Evolutionary conservation across 2,888 invertebrate species (phyloP).

Genomic region (Rhopalosiphum nymphaeae): DNA sequence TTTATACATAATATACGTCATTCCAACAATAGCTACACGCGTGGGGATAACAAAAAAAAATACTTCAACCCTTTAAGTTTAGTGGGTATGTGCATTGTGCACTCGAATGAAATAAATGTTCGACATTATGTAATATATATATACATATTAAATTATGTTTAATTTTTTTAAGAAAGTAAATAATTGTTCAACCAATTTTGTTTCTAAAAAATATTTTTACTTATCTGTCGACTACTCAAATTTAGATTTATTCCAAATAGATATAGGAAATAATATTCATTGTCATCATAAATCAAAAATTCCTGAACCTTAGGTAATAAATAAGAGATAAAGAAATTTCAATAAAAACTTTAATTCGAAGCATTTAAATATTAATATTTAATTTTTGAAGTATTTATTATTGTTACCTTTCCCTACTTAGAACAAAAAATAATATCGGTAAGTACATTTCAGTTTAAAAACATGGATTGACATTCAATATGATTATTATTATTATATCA

Average conservation of each 20-base stretch:
- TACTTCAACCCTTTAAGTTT: conserved; percentile 32
- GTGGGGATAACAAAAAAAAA: not conserved
- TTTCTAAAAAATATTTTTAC: not conserved
- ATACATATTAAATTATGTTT: not conserved
- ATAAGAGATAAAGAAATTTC: not conserved
- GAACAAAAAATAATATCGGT: not conserved
- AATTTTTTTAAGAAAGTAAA: not conserved
- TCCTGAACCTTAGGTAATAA: not conserved
- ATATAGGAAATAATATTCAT: not conserved
- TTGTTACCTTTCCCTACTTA: not conserved
- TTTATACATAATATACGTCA: not conserved
- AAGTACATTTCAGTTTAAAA: not conserved
- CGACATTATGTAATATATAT: not conserved
- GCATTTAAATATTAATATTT: not conserved
- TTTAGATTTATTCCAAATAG: not conserved
- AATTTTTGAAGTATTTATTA: not conserved
- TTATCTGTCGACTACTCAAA: not conserved
- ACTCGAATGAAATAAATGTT: conserved; percentile 24
- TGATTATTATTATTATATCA: not conserved
- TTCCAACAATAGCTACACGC: not conserved
- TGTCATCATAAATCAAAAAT: not conserved
- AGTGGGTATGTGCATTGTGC: not conserved
- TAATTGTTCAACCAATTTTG: not conserved
- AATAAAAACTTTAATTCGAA: not conserved
- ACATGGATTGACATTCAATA: not conserved